phyloP scores from a whole-genome alignment of 2,888 invertebrate species.

The Caradrina kadenii region DNA sequence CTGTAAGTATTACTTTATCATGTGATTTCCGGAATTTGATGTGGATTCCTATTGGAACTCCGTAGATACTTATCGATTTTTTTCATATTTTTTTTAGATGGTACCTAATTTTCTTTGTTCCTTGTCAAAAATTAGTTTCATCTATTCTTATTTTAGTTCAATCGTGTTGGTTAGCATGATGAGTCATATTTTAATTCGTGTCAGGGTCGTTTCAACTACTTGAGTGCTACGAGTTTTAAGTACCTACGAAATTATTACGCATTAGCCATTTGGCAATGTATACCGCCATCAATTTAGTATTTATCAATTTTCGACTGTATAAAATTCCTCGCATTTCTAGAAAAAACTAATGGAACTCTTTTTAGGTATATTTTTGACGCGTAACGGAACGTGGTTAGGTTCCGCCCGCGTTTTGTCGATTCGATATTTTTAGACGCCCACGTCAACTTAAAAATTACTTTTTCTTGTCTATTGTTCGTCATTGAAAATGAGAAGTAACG shows the following conservation, averaged over 20 bases:
- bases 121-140: constrained; percentile 26
- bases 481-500: no score
- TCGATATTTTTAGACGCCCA: constrained; percentile 53
- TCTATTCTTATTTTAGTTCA: constrained; percentile 26
- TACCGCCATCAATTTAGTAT: constrained; percentile 60
- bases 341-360: neutral
- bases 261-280: constrained; percentile 56
- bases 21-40: constrained; percentile 77
- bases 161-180: constrained; percentile 40
- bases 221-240: constrained; percentile 47
- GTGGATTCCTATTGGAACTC: constrained; percentile 54
- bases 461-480: neutral
- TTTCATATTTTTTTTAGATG: constrained; percentile 15
- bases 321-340: constrained; percentile 18
- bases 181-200: constrained; percentile 70
- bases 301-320: constrained; percentile 8
- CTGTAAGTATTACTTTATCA: constrained; percentile 82
- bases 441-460: neutral
- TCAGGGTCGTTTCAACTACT: constrained; percentile 75
- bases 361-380: constrained; percentile 6
- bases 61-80: constrained; percentile 21
- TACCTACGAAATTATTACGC: constrained; percentile 64
- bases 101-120: constrained; percentile 21
- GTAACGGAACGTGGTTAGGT: constrained; percentile 28
- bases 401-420: constrained; percentile 45